Evolutionary conservation across 2,888 invertebrate genomes (phyloP).

Genomic region (Rhingia campestris): DNA sequence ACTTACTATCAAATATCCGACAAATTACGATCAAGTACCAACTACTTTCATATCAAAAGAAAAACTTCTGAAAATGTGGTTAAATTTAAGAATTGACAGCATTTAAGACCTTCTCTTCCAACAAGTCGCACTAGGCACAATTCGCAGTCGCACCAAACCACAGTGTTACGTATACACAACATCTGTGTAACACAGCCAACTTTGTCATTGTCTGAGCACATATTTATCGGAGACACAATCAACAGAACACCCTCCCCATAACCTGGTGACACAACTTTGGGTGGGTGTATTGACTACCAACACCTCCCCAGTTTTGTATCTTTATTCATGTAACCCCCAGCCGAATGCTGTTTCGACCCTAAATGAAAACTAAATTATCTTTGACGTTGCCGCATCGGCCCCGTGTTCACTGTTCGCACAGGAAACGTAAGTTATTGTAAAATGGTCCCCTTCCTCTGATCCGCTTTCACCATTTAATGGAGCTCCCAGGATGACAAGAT

Average conservation of each 20-base stretch:
- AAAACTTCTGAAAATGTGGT: too few species aligned
- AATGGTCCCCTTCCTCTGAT: constrained; percentile 60
- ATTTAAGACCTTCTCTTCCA: neutral
- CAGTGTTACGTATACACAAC: neutral
- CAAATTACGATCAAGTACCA: too few species aligned
- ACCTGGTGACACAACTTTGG: neutral
- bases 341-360: constrained; percentile 23
- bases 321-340: constrained; percentile 19
- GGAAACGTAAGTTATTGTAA: constrained; percentile 71
- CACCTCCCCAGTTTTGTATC: constrained; percentile 14
- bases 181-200: constrained; percentile 1
- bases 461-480: constrained; percentile 58
- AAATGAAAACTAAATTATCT: constrained; percentile 68
- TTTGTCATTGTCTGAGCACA: constrained; percentile 9
- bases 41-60: too few species aligned
- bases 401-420: constrained; percentile 5
- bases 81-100: too few species aligned
- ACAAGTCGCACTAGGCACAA: neutral
- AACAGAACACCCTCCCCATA: neutral
- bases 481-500: constrained; percentile 61
- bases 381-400: constrained; percentile 26
- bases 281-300: neutral
- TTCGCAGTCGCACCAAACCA: neutral
- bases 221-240: constrained; percentile 48
- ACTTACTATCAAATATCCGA: too few species aligned